Evolutionary conservation across 2,888 invertebrate genomes (phyloP).

Genomic region (Rhabditoides inermis): DNA sequence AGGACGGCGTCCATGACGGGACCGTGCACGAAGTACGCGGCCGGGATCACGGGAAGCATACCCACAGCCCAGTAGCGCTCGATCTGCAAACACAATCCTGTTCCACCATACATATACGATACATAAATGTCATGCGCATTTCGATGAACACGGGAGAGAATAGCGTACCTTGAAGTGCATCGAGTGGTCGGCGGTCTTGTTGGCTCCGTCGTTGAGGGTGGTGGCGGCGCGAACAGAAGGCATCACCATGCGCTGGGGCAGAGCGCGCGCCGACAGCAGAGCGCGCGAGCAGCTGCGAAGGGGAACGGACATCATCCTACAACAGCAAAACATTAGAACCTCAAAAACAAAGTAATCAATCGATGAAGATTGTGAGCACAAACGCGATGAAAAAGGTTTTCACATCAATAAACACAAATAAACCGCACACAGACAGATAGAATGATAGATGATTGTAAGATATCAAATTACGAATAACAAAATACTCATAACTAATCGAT

Average conservation of each 20-base stretch:
- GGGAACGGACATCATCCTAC: too few species aligned
- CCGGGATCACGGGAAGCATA: slow-evolving; percentile 55
- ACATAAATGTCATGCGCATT: background rate
- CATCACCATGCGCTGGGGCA: too few species aligned
- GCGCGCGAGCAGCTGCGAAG: too few species aligned
- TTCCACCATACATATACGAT: background rate
- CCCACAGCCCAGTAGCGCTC: slow-evolving; percentile 54
- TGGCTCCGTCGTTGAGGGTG: slow-evolving; percentile 35
- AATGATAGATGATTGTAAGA: too few species aligned
- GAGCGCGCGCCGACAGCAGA: slow-evolving; percentile 21
- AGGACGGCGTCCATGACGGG: slow-evolving; percentile 54
- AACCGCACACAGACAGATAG: too few species aligned
- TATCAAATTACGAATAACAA: too few species aligned
- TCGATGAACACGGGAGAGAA: background rate
- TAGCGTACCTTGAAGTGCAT: slow-evolving; percentile 29
- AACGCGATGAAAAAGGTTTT: too few species aligned
- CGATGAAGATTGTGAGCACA: too few species aligned
- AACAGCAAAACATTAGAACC: too few species aligned
- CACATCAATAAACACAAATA: too few species aligned
- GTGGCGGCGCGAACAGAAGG: slow-evolving; percentile 11
- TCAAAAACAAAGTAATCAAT: too few species aligned
- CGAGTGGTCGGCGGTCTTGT: slow-evolving; percentile 36
- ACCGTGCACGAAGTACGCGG: slow-evolving; percentile 54
- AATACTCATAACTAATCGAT: too few species aligned
- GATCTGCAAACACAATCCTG: slow-evolving; percentile 32